Conservation (phyloP, 2,888 invertebrate genomes). For the Lepidocyrtoides sp. region DNA sequence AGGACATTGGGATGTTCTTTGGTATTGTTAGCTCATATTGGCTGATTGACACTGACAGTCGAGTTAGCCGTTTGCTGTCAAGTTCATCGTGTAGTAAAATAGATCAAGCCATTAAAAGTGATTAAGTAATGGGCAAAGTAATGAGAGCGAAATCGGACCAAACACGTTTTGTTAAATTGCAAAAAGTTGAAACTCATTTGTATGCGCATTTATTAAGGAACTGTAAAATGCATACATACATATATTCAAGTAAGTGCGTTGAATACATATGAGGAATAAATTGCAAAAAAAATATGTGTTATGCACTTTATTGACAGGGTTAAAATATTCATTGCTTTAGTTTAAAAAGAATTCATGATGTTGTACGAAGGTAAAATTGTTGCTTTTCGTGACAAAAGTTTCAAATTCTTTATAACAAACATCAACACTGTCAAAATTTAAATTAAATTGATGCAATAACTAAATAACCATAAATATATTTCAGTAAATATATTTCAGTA, state of each 20-base stretch:
- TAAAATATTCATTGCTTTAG: not conserved
- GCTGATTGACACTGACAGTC: not conserved
- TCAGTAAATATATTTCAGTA: too few relatives aligned
- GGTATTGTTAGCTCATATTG: not conserved
- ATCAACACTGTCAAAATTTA: not conserved
- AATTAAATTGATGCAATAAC: constrained; percentile 13
- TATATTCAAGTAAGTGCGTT: too few relatives aligned
- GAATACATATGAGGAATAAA: too few relatives aligned
- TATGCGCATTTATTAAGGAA: constrained; percentile 33
- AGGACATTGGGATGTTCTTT: not conserved
- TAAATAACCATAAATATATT: too few relatives aligned
- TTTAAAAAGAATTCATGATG: not conserved
- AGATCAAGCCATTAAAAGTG: constrained; percentile 43
- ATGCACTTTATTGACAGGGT: not conserved
- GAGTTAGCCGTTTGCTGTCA: constrained; percentile 31
- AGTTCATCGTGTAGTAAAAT: constrained; percentile 22
- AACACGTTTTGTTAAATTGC: constrained; percentile 35
- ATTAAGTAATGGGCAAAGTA: constrained; percentile 22
- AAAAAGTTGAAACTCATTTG: constrained; percentile 22
- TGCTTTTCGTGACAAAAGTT: not conserved
- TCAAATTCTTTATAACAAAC: not conserved
- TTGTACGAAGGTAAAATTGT: not conserved
- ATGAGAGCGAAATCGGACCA: constrained; percentile 21
- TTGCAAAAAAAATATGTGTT: not conserved
- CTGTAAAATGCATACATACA: constrained; percentile 21